A percentile compares a stretch with the other conserved stretches of the same genome.
Conservation (phyloP, 2,888 invertebrate genomes). For the Cheilosia pagana region DNA sequence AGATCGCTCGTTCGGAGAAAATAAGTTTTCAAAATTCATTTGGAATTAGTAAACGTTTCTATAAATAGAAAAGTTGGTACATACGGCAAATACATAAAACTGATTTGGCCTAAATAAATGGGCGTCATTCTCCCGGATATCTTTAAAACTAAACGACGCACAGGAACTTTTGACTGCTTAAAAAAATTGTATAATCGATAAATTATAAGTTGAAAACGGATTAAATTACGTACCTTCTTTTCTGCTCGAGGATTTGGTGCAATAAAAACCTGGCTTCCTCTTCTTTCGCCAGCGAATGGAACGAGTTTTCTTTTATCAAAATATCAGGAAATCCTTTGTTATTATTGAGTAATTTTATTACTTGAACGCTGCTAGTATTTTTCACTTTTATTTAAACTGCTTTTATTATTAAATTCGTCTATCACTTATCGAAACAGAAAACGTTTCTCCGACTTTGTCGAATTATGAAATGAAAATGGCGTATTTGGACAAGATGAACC, state of each 20-base stretch:
- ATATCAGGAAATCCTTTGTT: constrained; percentile 16
- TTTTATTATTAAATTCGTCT: constrained; percentile 1
- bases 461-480: constrained; percentile 50
- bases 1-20: background rate
- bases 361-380: background rate
- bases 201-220: background rate
- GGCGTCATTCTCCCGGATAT: too few relatives aligned
- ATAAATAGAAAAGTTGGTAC: too few relatives aligned
- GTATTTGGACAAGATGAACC: constrained; percentile 44
- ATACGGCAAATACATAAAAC: too few relatives aligned
- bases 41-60: too few relatives aligned
- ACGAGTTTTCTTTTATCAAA: background rate
- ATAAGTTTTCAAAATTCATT: too few relatives aligned
- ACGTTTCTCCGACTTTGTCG: background rate
- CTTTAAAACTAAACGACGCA: too few relatives aligned
- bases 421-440: background rate
- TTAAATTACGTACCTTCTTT: constrained; percentile 22
- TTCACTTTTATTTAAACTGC: constrained; percentile 2
- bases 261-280: background rate
- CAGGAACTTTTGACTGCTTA: background rate
- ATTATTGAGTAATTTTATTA: background rate
- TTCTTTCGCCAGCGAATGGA: background rate
- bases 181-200: background rate
- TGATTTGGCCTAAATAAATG: too few relatives aligned
- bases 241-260: background rate